A percentile compares a stretch with the other conserved stretches of the same genome.
Evolutionary conservation across 1,140 invertebrate species (phyloP).

Genomic region (Saccostrea glomerata): DNA sequence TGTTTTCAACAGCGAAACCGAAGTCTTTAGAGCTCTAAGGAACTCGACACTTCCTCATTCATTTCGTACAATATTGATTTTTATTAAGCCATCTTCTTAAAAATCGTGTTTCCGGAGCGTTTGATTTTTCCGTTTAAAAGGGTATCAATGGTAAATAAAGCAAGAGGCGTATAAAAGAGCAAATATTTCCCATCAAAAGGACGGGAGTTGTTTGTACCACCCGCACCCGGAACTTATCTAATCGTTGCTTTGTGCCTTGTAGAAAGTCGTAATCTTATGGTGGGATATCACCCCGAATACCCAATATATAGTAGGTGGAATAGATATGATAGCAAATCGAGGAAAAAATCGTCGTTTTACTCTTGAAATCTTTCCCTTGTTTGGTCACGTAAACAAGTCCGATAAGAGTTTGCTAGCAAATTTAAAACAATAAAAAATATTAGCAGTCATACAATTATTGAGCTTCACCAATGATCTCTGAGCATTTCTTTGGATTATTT

Average conservation of each 20-base stretch:
- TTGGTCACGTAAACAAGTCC: background rate
- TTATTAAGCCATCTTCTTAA: background rate
- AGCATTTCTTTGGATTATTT: no score
- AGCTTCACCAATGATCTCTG: no score
- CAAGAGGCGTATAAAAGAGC: conserved; percentile 26
- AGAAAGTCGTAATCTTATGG: background rate
- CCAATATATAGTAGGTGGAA: background rate
- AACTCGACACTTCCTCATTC: background rate
- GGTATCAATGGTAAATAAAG: conserved; percentile 1
- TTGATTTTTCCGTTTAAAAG: background rate
- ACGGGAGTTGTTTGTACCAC: background rate
- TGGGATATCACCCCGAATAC: background rate
- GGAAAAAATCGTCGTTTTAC: background rate
- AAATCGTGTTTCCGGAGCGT: background rate
- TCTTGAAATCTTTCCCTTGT: background rate
- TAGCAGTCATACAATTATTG: no score
- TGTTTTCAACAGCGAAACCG: background rate
- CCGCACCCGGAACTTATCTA: conserved; percentile 5
- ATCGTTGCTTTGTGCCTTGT: background rate
- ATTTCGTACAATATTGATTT: conserved; percentile 13
- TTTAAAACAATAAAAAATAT: no score
- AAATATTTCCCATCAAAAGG: background rate
- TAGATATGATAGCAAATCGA: background rate
- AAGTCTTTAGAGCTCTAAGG: conserved; percentile 4
- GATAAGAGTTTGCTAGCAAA: background rate